Percentiles rank a stretch among this genome's conserved stretches.
phyloP scores from a whole-genome alignment of 2,797 vertebrate species.

The Macrochelys suwanniensis region DNA sequence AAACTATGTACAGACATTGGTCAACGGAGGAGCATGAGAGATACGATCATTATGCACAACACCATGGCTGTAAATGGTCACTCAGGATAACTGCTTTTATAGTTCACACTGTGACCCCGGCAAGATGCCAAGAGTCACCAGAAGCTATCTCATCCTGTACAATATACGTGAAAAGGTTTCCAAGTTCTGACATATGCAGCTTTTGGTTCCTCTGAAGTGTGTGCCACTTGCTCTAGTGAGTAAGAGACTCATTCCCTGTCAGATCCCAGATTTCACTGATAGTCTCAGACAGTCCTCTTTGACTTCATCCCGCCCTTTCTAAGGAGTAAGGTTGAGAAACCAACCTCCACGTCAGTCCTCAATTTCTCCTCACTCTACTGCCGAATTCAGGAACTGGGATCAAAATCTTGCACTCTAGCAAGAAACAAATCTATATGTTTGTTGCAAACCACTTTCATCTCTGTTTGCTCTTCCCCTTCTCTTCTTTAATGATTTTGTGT shows the following conservation, averaged over 20 bases:
- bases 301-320: conserved; percentile 27
- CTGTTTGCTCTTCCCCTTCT: neutral
- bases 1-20: conserved; percentile 37
- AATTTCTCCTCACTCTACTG: conserved; percentile 11
- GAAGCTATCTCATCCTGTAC: neutral
- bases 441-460: neutral
- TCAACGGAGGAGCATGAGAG: neutral
- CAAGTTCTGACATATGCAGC: neutral
- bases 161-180: neutral
- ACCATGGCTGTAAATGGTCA: neutral
- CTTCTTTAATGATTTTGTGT: conserved; percentile 1
- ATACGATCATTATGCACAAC: neutral
- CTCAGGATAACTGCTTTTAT: neutral
- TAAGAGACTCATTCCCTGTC: neutral
- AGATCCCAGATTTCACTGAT: conserved; percentile 28
- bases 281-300: neutral
- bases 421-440: conserved; percentile 8
- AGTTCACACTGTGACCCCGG: neutral
- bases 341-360: conserved; percentile 19
- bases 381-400: conserved; percentile 19
- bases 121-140: neutral
- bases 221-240: neutral
- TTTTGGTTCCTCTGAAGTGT: neutral
- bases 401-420: neutral
- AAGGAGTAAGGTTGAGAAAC: conserved; percentile 27